These are phyloP conservation scores for Phalera bucephala DNA, from an alignment of 2,888 invertebrate species.

Conservation along the genomic window DNA sequence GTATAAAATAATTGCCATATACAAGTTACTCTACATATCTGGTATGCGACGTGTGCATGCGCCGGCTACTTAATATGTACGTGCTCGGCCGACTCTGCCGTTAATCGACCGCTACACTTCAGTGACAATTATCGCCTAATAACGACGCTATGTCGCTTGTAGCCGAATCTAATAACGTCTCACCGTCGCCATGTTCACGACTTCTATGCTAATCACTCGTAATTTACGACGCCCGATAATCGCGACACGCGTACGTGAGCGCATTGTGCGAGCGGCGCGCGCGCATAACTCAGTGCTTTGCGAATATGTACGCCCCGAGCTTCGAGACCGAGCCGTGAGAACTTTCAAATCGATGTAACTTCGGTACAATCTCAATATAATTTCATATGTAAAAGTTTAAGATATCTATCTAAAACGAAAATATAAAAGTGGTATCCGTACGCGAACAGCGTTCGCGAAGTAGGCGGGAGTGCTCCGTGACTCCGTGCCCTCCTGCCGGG, in stretches of 20 bases:
- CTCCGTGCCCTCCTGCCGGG: slow-evolving; percentile 47
- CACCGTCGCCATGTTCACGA: slow-evolving; percentile 62
- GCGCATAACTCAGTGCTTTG: slow-evolving; percentile 36
- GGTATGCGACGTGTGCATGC: slow-evolving; percentile 42
- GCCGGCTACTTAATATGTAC: slow-evolving; percentile 59
- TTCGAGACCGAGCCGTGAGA: slow-evolving; percentile 52
- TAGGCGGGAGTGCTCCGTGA: slow-evolving; percentile 39
- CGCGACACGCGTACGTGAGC: slow-evolving; percentile 77
- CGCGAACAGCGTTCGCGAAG: slow-evolving; percentile 41
- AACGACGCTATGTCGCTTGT: slow-evolving; percentile 65
- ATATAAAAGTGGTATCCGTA: slow-evolving; percentile 42
- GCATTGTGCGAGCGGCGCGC: slow-evolving; percentile 65
- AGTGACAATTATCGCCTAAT: slow-evolving; percentile 77
- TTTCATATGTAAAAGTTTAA: slow-evolving; percentile 31
- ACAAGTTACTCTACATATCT: slow-evolving; percentile 23
- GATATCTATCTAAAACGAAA: slow-evolving; percentile 43
- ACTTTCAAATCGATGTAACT: slow-evolving; percentile 52
- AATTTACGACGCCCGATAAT: slow-evolving; percentile 79
- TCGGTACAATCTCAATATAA: slow-evolving; percentile 23
- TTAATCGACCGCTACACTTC: slow-evolving; percentile 77
- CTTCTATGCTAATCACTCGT: slow-evolving; percentile 75
- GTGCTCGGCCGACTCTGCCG: slow-evolving; percentile 55
- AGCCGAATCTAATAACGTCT: slow-evolving; percentile 72
- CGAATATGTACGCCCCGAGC: slow-evolving; percentile 34
- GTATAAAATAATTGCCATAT: slow-evolving; percentile 24